Base-by-base conservation (phyloP, 1,140 invertebrate species). In the Zaprionus ghesquierei region DNA sequence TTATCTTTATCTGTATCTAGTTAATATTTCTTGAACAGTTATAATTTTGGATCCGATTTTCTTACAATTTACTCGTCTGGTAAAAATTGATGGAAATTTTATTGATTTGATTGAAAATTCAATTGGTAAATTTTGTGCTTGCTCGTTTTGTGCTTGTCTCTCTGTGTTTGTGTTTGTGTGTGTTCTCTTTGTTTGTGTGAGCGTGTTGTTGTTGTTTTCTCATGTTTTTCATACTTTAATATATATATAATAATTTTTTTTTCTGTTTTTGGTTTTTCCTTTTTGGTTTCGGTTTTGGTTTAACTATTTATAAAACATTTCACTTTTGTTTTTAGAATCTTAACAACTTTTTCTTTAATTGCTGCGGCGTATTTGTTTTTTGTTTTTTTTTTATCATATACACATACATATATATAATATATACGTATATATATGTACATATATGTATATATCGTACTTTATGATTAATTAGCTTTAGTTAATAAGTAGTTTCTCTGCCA, bases 241-340 rank as follows among this genome's bases (percentile, higher is more conserved):
- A 46, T 46, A 68, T 85, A 84, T 85, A 89, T 90, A 91, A 81
- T 90, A 89, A 86, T 89, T 71, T 62, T 75, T 51, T 77, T 53
- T 75, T 51, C 56, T n/a, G n/a, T 77, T 72, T 51, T 59, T 59
- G 41, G 35, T 35, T 49, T 63, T 62, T 59, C 56, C 59, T 69
- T 49, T 69, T 59, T 62, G 41, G 33, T 62, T 76, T 72, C 31
- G 58, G 27, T 72, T 75, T 77, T 59, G 62, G 75, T 86, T 86
- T 86, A 91, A 91, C 89, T 89, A 90, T 91, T 91, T 91, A 91
- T 91, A 91, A 91, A 91, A 91, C 89, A 87, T 91, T 90, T 90
- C 80, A 90, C 79, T 81, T 84, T 41, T n/a, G n/a, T 29, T 38
- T 18, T 91, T 91, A 91, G 89, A 91, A 91, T 91, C 87, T 84